Evolutionary conservation across 2,113 vertebrate species (phyloP).

Genomic region (Salminus brasiliensis): DNA sequence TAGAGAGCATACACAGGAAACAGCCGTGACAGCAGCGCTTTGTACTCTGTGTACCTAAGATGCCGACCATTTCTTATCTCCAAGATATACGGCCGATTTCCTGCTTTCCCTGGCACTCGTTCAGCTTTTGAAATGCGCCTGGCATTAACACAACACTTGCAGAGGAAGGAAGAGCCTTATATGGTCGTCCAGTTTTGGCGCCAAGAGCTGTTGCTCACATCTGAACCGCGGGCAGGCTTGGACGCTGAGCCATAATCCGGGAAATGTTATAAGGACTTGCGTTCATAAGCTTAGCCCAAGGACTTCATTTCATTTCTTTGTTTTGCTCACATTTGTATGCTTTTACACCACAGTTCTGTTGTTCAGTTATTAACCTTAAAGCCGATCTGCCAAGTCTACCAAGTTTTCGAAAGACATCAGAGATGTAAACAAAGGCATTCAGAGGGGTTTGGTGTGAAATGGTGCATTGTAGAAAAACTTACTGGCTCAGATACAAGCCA

Average conservation of each 20-base stretch:
- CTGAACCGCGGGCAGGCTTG: neutral
- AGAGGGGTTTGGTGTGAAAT: too few relatives aligned
- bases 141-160: slow-evolving; percentile 47
- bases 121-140: slow-evolving; percentile 36
- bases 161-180: slow-evolving; percentile 58
- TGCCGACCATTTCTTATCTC: slow-evolving; percentile 55
- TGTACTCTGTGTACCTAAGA: slow-evolving; percentile 58
- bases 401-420: too few relatives aligned
- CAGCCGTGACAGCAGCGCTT: slow-evolving; percentile 53
- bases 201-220: slow-evolving; percentile 21
- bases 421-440: too few relatives aligned
- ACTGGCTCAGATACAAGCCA: too few relatives aligned
- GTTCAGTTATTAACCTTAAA: too few relatives aligned
- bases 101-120: slow-evolving; percentile 56
- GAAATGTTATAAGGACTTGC: neutral
- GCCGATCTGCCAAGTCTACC: too few relatives aligned
- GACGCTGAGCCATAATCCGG: slow-evolving; percentile 1
- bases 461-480: too few relatives aligned
- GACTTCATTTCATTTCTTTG: neutral
- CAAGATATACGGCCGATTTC: slow-evolving; percentile 57
- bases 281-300: neutral
- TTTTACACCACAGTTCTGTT: neutral
- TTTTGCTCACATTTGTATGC: neutral
- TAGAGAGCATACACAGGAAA: slow-evolving; percentile 57
- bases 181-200: slow-evolving; percentile 37